phyloP scores from a whole-genome alignment of 2,113 vertebrate genomes.

The Eulacestoma nigropectus region DNA sequence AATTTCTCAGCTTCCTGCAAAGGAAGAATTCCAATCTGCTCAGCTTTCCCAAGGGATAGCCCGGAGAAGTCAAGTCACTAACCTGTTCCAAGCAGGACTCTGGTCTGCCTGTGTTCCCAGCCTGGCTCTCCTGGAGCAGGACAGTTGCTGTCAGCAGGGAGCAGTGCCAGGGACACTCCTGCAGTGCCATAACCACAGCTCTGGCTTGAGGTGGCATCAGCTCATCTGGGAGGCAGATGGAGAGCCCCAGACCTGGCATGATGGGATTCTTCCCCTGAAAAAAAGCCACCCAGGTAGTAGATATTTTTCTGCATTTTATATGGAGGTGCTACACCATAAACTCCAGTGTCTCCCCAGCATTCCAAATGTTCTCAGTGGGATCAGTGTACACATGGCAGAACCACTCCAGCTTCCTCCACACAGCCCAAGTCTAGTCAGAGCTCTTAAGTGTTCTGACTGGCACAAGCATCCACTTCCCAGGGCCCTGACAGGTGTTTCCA shows the following conservation, averaged over 20 bases:
- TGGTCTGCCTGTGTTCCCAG: neutral
- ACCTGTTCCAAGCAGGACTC: neutral
- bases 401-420: neutral
- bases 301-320: conserved; percentile 33
- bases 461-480: neutral
- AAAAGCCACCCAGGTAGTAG: neutral
- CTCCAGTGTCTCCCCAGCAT: neutral
- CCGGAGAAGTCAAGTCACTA: neutral
- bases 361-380: neutral
- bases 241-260: neutral
- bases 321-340: neutral
- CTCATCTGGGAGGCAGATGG: neutral
- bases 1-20: neutral
- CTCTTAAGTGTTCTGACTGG: neutral
- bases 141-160: neutral
- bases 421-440: neutral
- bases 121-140: neutral
- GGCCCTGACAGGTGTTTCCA: neutral
- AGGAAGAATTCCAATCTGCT: neutral
- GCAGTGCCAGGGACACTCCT: neutral
- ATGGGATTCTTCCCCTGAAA: neutral
- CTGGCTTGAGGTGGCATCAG: neutral
- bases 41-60: fast-evolving
- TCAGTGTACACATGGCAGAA: neutral
- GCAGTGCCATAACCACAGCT: neutral